A percentile compares a stretch with the other conserved stretches of the same genome.
These are phyloP conservation scores for Microplitis mediator DNA, from an alignment of 1,140 invertebrate species.

Conservation along the genomic window DNA sequence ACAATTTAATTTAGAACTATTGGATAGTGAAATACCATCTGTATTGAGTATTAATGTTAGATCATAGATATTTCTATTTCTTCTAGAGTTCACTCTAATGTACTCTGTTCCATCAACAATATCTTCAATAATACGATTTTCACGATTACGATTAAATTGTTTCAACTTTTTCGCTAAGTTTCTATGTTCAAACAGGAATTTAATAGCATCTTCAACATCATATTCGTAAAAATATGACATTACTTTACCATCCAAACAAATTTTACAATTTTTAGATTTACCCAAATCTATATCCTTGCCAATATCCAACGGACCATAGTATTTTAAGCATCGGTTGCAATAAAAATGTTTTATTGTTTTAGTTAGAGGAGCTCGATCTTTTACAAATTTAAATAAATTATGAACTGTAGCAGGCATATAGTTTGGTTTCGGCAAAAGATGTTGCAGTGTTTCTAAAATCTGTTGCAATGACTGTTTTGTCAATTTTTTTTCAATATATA, in stretches of 20 bases:
- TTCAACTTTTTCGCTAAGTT: slow-evolving; percentile 3
- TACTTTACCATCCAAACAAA: slow-evolving; percentile 19
- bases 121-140: slow-evolving; percentile 21
- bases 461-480: slow-evolving; percentile 25
- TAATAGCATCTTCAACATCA: slow-evolving; percentile 24
- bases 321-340: slow-evolving; percentile 30
- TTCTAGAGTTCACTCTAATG: too few species aligned
- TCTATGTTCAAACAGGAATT: slow-evolving; percentile 26
- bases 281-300: too few species aligned
- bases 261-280: neutral
- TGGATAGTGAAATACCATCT: too few species aligned
- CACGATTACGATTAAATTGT: neutral
- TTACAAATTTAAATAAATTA: slow-evolving; percentile 25
- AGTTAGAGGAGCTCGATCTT: neutral
- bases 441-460: slow-evolving; percentile 4
- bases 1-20: too few species aligned
- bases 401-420: slow-evolving; percentile 24
- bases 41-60: too few species aligned
- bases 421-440: slow-evolving; percentile 25
- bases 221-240: slow-evolving; percentile 19
- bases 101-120: slow-evolving; percentile 23
- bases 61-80: too few species aligned
- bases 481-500: slow-evolving; percentile 16
- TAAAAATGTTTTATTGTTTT: slow-evolving; percentile 27
- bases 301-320: neutral